Evolutionary conservation across 2,113 vertebrate species (phyloP), one percentile per base, ranked within the genome.

Genomic region (Calyptommatus sinebrachiatus): DNA sequence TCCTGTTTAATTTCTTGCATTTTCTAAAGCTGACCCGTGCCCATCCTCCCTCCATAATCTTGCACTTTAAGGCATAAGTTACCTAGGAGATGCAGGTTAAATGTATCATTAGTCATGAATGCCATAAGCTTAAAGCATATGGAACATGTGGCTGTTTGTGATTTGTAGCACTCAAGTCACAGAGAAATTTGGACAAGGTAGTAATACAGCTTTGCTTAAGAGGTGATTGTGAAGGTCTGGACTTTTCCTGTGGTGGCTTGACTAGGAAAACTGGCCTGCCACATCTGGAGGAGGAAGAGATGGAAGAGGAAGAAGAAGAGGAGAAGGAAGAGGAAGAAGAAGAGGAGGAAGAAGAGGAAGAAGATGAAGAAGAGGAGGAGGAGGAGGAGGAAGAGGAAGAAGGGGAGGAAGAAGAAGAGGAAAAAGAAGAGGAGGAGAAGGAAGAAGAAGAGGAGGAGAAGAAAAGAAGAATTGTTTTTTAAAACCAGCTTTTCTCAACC

Each of bases 131-230:
- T n/a, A 62, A 9, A 12, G 22, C 41, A 66, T 53, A 24, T 28
- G n/a, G 75, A 63, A 53, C 3, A 41, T 69, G 22, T 63, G 8
- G 61, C n/a, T 77, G 31, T 78, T 1, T 61, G 2, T n/a, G 2
- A 6, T 77, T 60, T 67, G 70, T 28, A 24, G 0, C 1, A 0
- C 7, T 14, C 4, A 0, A 1, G 10, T 31, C n/a, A 5, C 0
- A 0, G 24, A 0, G 1, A 0, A 31, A 41, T 10, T 28, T 0
- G 2, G 73, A 35, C 57, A 31, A 6, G 18, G 7, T 60, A 2
- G 0, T 1, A 48, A 20, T 1, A 22, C 12, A 3, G 0, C 60
- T 81, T 57, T 28, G 7, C 0, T 3, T 18, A n/a, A 7, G 6
- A 7, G 72, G 14, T 77, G 14, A 0, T 0, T 10, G 11, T 0